A percentile compares a stretch with the other conserved stretches of the same genome.
Conservation (phyloP, 2,113 vertebrate genomes). For the Grallaria varia region DNA sequence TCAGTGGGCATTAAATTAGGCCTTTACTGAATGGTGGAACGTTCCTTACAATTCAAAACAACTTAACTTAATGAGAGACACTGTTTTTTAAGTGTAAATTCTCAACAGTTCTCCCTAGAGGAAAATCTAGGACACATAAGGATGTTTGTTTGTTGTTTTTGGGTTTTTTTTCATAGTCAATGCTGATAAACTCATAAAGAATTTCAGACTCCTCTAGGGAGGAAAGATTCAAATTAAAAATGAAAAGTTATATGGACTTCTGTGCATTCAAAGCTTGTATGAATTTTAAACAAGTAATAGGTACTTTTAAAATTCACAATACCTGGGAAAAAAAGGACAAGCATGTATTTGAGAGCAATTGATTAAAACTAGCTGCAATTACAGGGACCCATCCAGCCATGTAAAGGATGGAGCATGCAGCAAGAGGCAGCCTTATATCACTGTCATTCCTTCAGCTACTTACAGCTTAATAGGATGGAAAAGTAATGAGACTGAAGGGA, state of each 20-base stretch:
- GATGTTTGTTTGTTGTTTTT: neutral
- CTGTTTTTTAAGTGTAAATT: slow-evolving; percentile 17
- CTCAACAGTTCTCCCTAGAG: slow-evolving; percentile 11
- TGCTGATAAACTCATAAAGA: neutral
- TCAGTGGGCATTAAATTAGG: neutral
- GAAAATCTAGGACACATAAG: neutral
- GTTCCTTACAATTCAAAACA: neutral
- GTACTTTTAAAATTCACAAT: neutral
- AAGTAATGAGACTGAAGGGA: slow-evolving; percentile 9
- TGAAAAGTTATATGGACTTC: neutral
- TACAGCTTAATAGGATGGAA: slow-evolving; percentile 26
- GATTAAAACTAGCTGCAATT: slow-evolving; percentile 41
- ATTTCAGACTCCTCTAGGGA: neutral
- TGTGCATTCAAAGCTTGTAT: neutral
- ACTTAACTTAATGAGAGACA: neutral
- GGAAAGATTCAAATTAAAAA: slow-evolving; percentile 36
- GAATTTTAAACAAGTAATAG: neutral
- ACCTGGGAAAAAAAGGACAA: neutral
- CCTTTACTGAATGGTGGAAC: neutral
- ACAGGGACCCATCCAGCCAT: slow-evolving; percentile 16
- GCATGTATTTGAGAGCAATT: slow-evolving; percentile 11
- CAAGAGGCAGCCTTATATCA: slow-evolving; percentile 28
- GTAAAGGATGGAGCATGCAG: neutral
- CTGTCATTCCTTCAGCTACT: slow-evolving; percentile 30
- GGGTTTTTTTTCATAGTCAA: neutral